Base-by-base conservation (phyloP, 2,113 vertebrate genomes). In the Ictalurus furcatus region DNA sequence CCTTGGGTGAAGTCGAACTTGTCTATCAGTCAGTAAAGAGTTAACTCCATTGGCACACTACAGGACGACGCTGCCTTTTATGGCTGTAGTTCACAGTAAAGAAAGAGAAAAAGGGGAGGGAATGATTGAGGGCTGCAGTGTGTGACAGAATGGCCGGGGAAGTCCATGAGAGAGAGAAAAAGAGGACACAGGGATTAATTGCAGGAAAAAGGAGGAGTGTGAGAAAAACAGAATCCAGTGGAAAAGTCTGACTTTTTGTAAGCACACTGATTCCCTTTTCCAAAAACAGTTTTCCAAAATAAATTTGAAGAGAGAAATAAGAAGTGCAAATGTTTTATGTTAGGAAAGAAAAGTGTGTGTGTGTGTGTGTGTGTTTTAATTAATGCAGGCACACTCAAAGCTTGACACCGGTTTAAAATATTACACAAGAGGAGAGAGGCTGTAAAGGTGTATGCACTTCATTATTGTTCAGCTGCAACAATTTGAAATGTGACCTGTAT, bases 51-150 rank as follows among this genome's bases (percentile, higher is more conserved):
- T 61, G 79, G 92, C 91, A 91, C 90, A 83, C 84, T 92, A 88
- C 91, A 90, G 86, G 90, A 92, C 90, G 81, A 84, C 82, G 85
- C 91, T 94, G 92, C 95, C 95, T 95, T 96, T 93, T 96, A 95
- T 92, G 95, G 95, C 88, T 85, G 84, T 91, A 92, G 89, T 91
- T 90, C 90, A 87, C 74, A 88, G 86, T 90, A 92, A 92, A 91
- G 76, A 84, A 25, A 88, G 74, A 63, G 88, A 91, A 65, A 67
- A n/a, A 37, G 80, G 63, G 82, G 88, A 34, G 81, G 89, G 78
- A 71, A 74, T 17, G 30, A 87, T 52, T 48, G 91, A 65, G 84
- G 86, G 80, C 56, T 56, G 83, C 28, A 69, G 90, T 89, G 84
- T 30, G 65, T 85, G 89, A 87, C 88, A 82, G 58, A 76, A 59